Evolutionary conservation across 2,888 invertebrate species (phyloP).

Genomic region (Eilema caniola): DNA sequence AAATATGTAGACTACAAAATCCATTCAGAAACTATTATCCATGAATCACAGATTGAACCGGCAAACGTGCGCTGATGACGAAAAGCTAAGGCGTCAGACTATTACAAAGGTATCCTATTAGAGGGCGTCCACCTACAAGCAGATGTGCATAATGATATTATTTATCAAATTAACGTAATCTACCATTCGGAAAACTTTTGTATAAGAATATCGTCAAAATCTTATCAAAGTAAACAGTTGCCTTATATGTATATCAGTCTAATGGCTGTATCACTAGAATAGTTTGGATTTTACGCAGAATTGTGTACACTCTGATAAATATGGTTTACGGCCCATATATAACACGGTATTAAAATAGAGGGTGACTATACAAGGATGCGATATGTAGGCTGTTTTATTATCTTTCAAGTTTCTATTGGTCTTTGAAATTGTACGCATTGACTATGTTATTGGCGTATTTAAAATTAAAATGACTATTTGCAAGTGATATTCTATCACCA

Average conservation of each 20-base stretch:
- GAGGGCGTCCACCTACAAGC: background rate
- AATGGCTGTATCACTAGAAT: constrained; percentile 29
- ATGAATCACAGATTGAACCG: background rate
- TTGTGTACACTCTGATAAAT: constrained; percentile 76
- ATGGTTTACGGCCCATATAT: constrained; percentile 77
- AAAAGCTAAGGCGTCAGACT: background rate
- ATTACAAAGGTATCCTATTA: background rate
- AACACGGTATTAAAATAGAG: constrained; percentile 70
- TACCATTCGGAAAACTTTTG: background rate
- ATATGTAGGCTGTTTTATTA: too few relatives aligned
- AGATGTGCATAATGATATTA: background rate
- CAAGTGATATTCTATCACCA: too few relatives aligned
- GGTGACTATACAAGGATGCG: constrained; percentile 41
- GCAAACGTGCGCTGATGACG: background rate
- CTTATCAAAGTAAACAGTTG: constrained; percentile 18
- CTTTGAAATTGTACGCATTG: background rate
- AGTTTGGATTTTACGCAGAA: constrained; percentile 64
- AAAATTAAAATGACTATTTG: too few relatives aligned
- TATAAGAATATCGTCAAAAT: constrained; percentile 18
- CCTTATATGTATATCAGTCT: constrained; percentile 22
- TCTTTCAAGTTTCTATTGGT: background rate
- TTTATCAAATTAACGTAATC: background rate
- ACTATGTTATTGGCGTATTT: background rate
- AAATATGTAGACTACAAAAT: too few relatives aligned
- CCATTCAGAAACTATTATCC: background rate